These are phyloP conservation scores for Pygocentrus nattereri DNA, from an alignment of 2,797 vertebrate genomes.

Conservation along the genomic window DNA sequence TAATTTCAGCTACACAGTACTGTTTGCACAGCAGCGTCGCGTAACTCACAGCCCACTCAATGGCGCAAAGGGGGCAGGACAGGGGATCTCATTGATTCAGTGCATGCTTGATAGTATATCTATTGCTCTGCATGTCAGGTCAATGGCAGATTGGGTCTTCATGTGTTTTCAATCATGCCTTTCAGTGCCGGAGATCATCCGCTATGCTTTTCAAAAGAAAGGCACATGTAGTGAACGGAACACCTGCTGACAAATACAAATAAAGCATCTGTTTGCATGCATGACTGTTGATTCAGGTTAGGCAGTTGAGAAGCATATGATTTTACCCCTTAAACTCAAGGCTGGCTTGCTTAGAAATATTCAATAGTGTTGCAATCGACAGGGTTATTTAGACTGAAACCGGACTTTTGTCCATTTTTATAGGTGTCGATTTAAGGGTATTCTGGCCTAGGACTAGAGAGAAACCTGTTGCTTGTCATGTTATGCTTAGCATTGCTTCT, in stretches of 20 bases:
- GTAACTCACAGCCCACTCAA: not conserved
- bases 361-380: no score
- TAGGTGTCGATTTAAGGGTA: no score
- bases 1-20: constrained; percentile 51
- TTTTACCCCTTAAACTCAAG: not conserved
- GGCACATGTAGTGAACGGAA: not conserved
- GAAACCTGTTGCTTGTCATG: no score
- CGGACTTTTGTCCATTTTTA: no score
- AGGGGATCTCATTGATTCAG: constrained; percentile 57
- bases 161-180: constrained; percentile 34
- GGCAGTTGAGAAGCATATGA: not conserved
- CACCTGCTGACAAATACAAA: constrained; percentile 16
- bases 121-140: constrained; percentile 39
- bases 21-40: constrained; percentile 64
- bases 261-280: not conserved
- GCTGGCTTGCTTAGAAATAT: no score
- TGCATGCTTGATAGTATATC: constrained; percentile 51
- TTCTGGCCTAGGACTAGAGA: no score
- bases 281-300: not conserved
- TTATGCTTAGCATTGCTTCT: no score
- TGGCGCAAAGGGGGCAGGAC: not conserved
- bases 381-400: no score
- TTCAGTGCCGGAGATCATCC: constrained; percentile 7
- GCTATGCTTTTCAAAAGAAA: constrained; percentile 10
- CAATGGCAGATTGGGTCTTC: constrained; percentile 11